Evolutionary conservation across 2,113 vertebrate species (phyloP), one percentile per base, ranked within the genome.

Genomic region (Glaucomys volans): DNA sequence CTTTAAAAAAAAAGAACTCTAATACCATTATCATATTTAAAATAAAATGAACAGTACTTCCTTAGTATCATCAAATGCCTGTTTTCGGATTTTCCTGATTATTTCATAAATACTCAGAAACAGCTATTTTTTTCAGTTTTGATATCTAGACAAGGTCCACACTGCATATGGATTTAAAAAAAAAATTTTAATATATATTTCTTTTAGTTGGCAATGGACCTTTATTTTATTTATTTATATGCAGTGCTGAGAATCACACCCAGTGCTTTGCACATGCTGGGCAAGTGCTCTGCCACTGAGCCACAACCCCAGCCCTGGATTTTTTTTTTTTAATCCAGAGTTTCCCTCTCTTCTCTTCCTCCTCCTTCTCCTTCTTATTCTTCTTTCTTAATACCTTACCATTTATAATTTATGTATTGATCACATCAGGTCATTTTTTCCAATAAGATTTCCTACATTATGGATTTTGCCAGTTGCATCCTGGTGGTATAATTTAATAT

Each of bases 1-100:
- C 13, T 37, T 69, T 76, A n/a, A n/a, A 59, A 13, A 47, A 81
- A 42, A 91, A 62, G 37, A 92, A 30, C 37, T 10, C 4, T 5
- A 80, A 37, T 83, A 85, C 24, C 8, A 17, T 76, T 81, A 16
- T 91, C n/a, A 75, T 76, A 72, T 44, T 30, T 85, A 44, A 90
- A 89, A 91, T 74, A 87, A 94, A 82, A 88, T 79, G 35, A 92
- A 40, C 32, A 69, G 0, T 67, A 62, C 28, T 90, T 96, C 5
- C 35, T 93, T 77, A 80, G 14, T 54, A 37, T 88, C 22, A 64
- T 32, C 37, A 44, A 4, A 22, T 59, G 26, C 69, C 12, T n/a
- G 28, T 82, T 20, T 94, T 90, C 62, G 83, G 32, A 62, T 79
- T 94, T 91, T 20, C 67, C 74, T 89, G 62, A 67, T 92, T 92